Percentiles rank a stretch among this genome's conserved stretches.
These are phyloP conservation scores for Drosophila funebris DNA, from an alignment of 1,140 invertebrate genomes.

Conservation along the genomic window DNA sequence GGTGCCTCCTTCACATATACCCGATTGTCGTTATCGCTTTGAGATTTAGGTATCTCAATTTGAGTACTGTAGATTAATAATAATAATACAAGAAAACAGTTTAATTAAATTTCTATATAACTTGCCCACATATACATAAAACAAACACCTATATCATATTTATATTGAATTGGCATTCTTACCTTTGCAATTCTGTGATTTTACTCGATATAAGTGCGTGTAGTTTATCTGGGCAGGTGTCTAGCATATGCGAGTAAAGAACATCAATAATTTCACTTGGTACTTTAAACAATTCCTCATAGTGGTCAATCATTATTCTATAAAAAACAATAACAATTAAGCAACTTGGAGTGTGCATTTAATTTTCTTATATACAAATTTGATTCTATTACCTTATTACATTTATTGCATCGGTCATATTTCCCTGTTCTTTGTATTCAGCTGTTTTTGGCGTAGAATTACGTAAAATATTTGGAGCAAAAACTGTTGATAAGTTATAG, in stretches of 20 bases:
- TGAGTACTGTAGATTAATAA: neutral
- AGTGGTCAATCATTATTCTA: constrained; percentile 91
- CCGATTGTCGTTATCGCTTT: neutral
- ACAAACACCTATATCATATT: too few relatives aligned
- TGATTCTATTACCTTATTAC: constrained; percentile 86
- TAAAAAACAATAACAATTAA: neutral
- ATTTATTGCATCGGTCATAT: constrained; percentile 91
- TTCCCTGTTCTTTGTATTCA: constrained; percentile 53
- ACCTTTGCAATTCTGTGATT: constrained; percentile 32
- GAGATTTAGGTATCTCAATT: neutral
- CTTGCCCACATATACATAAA: too few relatives aligned
- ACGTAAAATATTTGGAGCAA: constrained; percentile 96
- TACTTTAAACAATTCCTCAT: constrained; percentile 90
- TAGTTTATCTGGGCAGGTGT: constrained; percentile 91
- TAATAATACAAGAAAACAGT: neutral
- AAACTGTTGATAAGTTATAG: constrained; percentile 95
- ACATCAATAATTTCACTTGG: constrained; percentile 92
- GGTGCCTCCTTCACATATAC: neutral
- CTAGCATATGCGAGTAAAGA: constrained; percentile 93
- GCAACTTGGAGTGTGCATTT: too few relatives aligned
- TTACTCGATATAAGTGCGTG: constrained; percentile 72
- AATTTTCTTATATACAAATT: neutral
- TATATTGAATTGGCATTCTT: neutral
- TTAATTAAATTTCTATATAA: neutral
- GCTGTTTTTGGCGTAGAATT: constrained; percentile 86